Evolutionary conservation across 92 coral and sea anemone genomes (phyloP), one percentile per base, ranked within the genome.

Genomic region (Siderastrea radians): DNA sequence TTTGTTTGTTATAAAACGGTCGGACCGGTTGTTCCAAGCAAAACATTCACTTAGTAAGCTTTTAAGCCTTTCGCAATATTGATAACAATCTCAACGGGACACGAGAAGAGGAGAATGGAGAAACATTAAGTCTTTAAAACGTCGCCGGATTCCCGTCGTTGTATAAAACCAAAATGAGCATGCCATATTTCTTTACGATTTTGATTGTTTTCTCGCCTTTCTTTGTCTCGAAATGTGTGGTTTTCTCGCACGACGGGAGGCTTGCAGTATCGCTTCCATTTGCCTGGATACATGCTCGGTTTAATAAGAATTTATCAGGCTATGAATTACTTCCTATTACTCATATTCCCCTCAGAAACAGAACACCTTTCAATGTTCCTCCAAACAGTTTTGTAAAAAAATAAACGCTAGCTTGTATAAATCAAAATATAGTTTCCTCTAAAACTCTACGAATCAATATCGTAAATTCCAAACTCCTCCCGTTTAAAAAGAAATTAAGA

Each of bases 1-100:
- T 65, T 85, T 85, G 89, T 85, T 85, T 85, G 89, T 85, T 65
- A 85, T 85, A 85, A 85, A 85, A 85, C 89, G 89, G 89, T 85
- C 64, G 75, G 62, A 85, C 87, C 87, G 83, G 89, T 78, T 68
- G 84, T 72, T 67, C 68, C 51, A 78, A 78, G 65, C 59, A 78
- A 85, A 76, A 85, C 82, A 78, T 85, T 64, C 84, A 75, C 68
- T 54, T 68, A 78, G 68, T 12, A 77, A 48, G 83, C 89, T 78
- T 85, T 85, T 65, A 68, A 76, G 13, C 79, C 55, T 49, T 84
- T 67, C 52, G 9, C 17, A 73, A 61, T 47, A 72, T 84, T 72
- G 81, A 84, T 61, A 84, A 84, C 80, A 84, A 74, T 49, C 87
- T 5, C 87, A 8, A 77, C 87, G 61, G 79, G 87, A 53, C 19